Conservation (phyloP, 1,140 invertebrate genomes). For the Tribolium madens region DNA sequence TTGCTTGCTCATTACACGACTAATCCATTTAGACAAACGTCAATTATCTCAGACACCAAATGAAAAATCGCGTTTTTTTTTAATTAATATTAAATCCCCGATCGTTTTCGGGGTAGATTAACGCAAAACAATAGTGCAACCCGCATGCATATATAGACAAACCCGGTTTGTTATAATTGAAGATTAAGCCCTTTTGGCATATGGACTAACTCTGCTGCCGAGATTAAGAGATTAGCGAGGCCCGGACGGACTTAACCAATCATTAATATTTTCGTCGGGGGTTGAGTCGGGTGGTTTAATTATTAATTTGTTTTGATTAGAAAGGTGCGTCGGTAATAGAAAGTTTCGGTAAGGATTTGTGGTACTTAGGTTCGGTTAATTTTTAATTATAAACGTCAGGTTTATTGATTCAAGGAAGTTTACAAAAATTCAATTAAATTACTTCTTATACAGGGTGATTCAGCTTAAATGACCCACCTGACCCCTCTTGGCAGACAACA, state of each 20-base stretch:
- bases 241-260: conserved; percentile 47
- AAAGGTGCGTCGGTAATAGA: conserved; percentile 33
- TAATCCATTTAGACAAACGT: conserved; percentile 23
- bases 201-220: conserved; percentile 54
- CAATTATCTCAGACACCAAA: neutral
- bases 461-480: too few species aligned
- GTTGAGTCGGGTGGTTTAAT: conserved; percentile 35
- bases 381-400: conserved; percentile 17
- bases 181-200: conserved; percentile 59
- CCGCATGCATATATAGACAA: conserved; percentile 12
- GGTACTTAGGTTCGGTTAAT: conserved; percentile 7
- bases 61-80: conserved; percentile 6
- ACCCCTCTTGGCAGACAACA: too few species aligned
- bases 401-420: too few species aligned
- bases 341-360: conserved; percentile 19
- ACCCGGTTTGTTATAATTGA: conserved; percentile 54
- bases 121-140: conserved; percentile 31
- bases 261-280: conserved; percentile 53
- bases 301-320: conserved; percentile 50
- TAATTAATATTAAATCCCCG: conserved; percentile 4
- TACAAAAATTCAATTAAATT: too few species aligned
- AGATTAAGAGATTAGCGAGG: conserved; percentile 54
- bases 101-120: conserved; percentile 4
- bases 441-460: too few species aligned
- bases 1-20: conserved; percentile 34